Conservation (phyloP, 1,140 invertebrate species). For the Uloborus diversus region DNA sequence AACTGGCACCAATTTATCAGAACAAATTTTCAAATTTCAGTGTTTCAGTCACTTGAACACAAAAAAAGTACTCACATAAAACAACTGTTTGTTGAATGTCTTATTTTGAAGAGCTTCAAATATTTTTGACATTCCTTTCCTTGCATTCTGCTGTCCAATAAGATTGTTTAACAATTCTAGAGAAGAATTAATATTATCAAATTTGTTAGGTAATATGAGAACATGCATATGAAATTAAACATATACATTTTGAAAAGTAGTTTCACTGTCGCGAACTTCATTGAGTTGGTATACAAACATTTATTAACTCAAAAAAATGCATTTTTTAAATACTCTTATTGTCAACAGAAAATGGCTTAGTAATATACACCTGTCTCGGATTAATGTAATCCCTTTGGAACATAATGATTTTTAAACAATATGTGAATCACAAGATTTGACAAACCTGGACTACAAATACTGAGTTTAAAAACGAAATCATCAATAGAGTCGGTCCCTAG, state of each 20-base stretch:
- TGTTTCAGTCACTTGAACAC: no score
- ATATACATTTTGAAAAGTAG: conserved; percentile 23
- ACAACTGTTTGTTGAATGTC: conserved; percentile 87
- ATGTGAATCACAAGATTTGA: no score
- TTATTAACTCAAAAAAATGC: not conserved
- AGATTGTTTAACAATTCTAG: conserved; percentile 80
- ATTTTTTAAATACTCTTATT: no score
- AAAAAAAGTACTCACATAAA: conserved; percentile 80
- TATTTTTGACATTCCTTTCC: conserved; percentile 82
- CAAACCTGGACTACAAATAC: no score
- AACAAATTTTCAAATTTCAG: no score
- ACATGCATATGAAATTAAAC: conserved; percentile 18
- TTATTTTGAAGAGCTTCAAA: conserved; percentile 88
- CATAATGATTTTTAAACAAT: no score
- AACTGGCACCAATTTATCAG: no score
- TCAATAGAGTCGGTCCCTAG: no score
- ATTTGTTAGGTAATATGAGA: not conserved
- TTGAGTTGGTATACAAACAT: not conserved
- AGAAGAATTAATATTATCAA: not conserved
- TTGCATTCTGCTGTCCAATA: conserved; percentile 84
- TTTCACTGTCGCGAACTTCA: not conserved
- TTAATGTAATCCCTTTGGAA: no score
- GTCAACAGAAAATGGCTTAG: no score
- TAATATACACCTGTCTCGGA: no score
- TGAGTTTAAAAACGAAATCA: no score